These are phyloP conservation scores for Chrysaora quinquecirrha DNA, from an alignment of 30 jellyfish, hydroid and myxozoan genomes.

Conservation along the genomic window DNA sequence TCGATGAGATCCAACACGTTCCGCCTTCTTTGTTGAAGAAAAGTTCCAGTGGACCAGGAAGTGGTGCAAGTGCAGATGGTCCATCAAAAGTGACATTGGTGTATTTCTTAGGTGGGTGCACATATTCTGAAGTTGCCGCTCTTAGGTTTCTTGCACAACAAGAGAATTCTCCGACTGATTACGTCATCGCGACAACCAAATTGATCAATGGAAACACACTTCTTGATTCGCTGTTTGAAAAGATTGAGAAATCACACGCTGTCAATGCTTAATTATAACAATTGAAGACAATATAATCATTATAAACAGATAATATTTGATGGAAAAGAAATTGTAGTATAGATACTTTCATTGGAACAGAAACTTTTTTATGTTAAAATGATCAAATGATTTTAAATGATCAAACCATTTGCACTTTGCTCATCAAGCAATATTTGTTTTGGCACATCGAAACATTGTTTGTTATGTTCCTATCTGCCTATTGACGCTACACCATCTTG, in stretches of 20 bases:
- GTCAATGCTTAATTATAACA: background rate
- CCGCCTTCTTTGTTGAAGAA: conserved; percentile 95
- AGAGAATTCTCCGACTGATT: conserved; percentile 92
- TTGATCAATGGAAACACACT: conserved; percentile 82
- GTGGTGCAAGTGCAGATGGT: conserved; percentile 68
- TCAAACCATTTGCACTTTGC: too few relatives aligned
- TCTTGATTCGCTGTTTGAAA: conserved; percentile 71
- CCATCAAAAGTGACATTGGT: conserved; percentile 91
- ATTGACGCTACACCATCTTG: too few relatives aligned
- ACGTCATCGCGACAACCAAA: conserved; percentile 91
- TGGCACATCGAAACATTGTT: too few relatives aligned
- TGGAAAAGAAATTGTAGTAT: too few relatives aligned
- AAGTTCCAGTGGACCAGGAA: conserved; percentile 63
- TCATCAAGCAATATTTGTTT: too few relatives aligned
- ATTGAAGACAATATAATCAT: background rate
- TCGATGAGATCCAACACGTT: conserved; percentile 84
- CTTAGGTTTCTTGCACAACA: conserved; percentile 93
- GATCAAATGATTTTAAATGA: too few relatives aligned
- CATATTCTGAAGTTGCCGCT: conserved; percentile 94
- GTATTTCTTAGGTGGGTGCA: conserved; percentile 97
- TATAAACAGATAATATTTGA: too few relatives aligned
- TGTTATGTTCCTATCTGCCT: too few relatives aligned
- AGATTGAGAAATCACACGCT: conserved; percentile 57
- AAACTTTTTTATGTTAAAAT: too few relatives aligned
- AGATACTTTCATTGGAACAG: too few relatives aligned